Evolutionary conservation across 1,140 invertebrate species (phyloP), one percentile per base, ranked within the genome.

Genomic region (Penaeus indicus): DNA sequence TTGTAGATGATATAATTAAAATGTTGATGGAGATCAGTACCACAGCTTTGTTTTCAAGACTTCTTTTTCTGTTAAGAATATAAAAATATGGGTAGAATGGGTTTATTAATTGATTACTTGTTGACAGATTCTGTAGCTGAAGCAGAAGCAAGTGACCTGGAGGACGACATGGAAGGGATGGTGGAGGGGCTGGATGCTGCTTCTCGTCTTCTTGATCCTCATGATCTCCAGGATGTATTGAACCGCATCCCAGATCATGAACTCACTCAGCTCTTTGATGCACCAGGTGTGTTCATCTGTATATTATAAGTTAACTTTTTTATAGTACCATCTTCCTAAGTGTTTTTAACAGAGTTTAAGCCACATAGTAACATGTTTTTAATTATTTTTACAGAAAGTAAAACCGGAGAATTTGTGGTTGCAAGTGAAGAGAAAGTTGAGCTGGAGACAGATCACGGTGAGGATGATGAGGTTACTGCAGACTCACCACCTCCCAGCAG

Each of bases 221-320:
- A 97, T 90, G 96, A 97, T 92, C 95, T 98, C 92, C 96, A 96
- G 82, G 97, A 96, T 92, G 97, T 98, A 61, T 94, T 98, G 78
- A 97, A 96, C 93, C 97, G 97, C 92, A 95, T 98, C 92, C 96
- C 97, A 85, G 96, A 97, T 90, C 97, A 98, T 94, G 97, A 97
- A 91, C 97, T 98, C 92, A 97, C 96, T 92, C 97, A 98, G 92
- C 95, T 98, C 86, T 97, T 98, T 93, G 95, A 90, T 84, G 89
- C 79, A 64, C 78, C 89, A 90, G 89, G 89, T 90, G 21, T 25
- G 83, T 32, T 0, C 25, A 63, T 47, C 22, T 13, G 11, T 47
- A 67, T 18, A 19, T 19, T 42, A 42, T 54, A 13, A 54, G 16
- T 54, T 13, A 32, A 75, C 32, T 4, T 27, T 75, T 27, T 75